Evolutionary conservation across 2,797 vertebrate species (phyloP).

Genomic region (Nyctibius grandis): DNA sequence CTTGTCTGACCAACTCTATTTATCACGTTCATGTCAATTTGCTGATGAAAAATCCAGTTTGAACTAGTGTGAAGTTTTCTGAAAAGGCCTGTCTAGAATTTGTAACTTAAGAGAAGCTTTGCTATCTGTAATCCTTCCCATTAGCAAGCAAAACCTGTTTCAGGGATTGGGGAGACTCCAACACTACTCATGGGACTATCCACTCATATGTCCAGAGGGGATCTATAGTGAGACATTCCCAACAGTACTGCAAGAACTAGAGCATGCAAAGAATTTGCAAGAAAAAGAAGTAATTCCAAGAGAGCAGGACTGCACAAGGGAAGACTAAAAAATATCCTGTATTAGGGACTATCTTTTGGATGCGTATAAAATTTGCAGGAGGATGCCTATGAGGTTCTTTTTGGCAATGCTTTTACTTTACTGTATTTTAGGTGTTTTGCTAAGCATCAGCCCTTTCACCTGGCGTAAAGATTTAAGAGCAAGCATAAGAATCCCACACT

Average conservation of each 20-base stretch:
- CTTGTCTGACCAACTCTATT: not conserved
- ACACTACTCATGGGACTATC: not conserved
- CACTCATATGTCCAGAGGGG: not conserved
- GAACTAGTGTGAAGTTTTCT: not conserved
- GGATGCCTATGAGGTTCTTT: not conserved
- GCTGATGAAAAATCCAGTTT: conserved; percentile 1
- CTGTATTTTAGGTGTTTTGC: not conserved
- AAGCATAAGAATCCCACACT: not conserved
- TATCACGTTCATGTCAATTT: not conserved
- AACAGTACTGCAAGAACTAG: not conserved
- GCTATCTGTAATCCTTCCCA: not conserved
- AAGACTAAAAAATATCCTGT: not conserved
- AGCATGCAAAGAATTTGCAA: not conserved
- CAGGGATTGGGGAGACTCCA: not conserved
- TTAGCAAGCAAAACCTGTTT: not conserved
- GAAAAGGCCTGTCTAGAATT: not conserved
- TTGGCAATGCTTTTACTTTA: not conserved
- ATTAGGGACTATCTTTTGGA: not conserved
- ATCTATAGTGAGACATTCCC: not conserved
- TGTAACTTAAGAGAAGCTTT: not conserved
- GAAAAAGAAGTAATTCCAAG: not conserved
- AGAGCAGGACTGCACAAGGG: not conserved
- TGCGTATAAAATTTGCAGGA: not conserved
- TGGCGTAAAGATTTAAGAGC: not conserved
- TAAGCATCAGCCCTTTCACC: accelerated